phyloP scores from a whole-genome alignment of 2,113 vertebrate species.

The Mesembrinibis cayennensis region DNA sequence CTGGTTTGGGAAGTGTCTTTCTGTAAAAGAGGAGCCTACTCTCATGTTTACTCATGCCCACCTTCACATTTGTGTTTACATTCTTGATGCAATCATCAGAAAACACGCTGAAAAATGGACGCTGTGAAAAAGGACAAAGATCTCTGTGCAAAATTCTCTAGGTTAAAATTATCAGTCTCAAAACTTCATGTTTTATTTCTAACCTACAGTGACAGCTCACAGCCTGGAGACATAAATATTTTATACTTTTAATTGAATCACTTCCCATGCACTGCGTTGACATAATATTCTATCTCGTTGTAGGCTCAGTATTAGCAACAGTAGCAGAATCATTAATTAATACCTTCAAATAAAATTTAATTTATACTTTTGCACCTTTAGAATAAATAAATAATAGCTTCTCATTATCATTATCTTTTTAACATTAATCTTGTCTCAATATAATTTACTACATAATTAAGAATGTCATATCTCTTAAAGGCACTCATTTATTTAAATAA shows the following conservation, averaged over 20 bases:
- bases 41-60: neutral
- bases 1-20: neutral
- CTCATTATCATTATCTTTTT: neutral
- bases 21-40: neutral
- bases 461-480: neutral
- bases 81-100: neutral
- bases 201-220: neutral
- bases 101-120: neutral
- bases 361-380: neutral
- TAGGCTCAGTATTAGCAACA: neutral
- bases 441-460: neutral
- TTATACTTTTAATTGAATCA: conserved; percentile 15
- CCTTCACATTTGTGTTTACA: neutral
- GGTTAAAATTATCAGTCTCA: neutral
- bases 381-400: conserved; percentile 14
- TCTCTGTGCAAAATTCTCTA: neutral
- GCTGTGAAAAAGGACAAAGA: neutral
- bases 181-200: neutral
- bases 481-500: neutral
- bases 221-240: neutral
- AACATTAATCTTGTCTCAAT: neutral
- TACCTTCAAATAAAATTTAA: neutral
- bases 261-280: neutral
- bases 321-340: conserved; percentile 12
- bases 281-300: neutral